Base-by-base conservation (phyloP, 1,140 invertebrate genomes). In the Condylostylus longicornis region DNA sequence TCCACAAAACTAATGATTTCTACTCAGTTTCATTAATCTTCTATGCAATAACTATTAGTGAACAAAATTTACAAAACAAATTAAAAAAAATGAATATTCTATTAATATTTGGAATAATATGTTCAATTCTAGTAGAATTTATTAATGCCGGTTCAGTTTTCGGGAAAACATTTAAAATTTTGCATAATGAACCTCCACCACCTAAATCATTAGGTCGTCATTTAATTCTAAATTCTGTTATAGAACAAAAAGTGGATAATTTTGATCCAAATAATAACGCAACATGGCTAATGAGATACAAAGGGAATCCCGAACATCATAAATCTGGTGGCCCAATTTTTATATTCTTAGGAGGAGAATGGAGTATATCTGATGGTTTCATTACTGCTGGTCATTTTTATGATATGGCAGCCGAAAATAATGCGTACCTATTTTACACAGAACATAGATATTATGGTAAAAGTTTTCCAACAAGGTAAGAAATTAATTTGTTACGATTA, bases 371-470 rank as follows among this genome's bases (percentile, higher is more conserved):
- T 7, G 41, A 59, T 1, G 62, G 62, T 4, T 68, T 54, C 42
- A 53, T 77, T n/a, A 40, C 48, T 23, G 48, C 42, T 5, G 74
- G 75, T 9, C 65, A 71, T 28, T 72, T 75, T 66, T 68, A 58
- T 42, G 62, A 70, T 18, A 62, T 75, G 42, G 77, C 71, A 17
- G 67, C 67, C 34, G 60, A 74, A 29, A 68, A 79, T 47, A 68
- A 68, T 27, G 85, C 79, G 5, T 64, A 65, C 13, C 54, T 72
- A 46, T 64, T 73, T 37, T 75, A 75, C 41, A 70, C 85, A 2
- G 85, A 90, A 51, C 85, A 90, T 60, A 68, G 84, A 33, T 89
- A 72, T 59, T 89, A 87, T 56, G 85, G 85, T 21, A 48, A 76
- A 43, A 83, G 78, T 50, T 66, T 68, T 42, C 85, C 84, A 4